Evolutionary conservation across 1,140 invertebrate species (phyloP), one percentile per base, ranked within the genome.

Genomic region (Galleria mellonella): DNA sequence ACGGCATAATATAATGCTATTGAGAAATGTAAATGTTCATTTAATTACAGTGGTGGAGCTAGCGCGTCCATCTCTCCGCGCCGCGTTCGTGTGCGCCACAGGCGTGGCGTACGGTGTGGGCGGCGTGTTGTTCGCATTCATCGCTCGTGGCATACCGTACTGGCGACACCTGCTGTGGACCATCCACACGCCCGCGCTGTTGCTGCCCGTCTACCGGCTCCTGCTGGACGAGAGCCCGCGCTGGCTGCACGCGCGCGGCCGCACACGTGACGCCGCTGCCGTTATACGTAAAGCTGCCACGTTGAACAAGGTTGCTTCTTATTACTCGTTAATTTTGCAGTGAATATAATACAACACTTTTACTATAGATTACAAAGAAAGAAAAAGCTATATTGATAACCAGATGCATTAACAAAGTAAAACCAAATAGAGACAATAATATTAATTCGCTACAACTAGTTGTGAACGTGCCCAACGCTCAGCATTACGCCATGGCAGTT

Each of bases 171-270:
- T 81, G 46, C 58, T 81, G 46, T 48, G 56, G 7, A 41, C 43
- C 9, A 55, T 72, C 2, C 65, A 82, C 55, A 15, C 62, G n/a
- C 65, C 71, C 7, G 79, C 79, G 30, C 56, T 83, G 49, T 59
- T 76, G 42, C 62, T 83, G 43, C 72, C 72, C 8, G 42, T 73
- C 0, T 82, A 78, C 55, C 66, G 62, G 62, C 51, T 74, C 33
- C 49, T 83, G 37, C 32, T 79, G 6, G 73, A 79, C 46, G 79
- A 83, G 59, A 81, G 75, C 54, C 48, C 58, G 33, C 67, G 81
- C 37, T 95, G 94, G 94, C 81, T 94, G 31, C 70, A 94, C 42
- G 90, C 91, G 1, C 88, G 90, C 9, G 49, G 47, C 1, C 39
- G 60, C 1, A 44, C 36, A 0, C 14, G 53, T 0, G 23, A 36